A percentile compares a stretch with the other conserved stretches of the same genome.
These are phyloP conservation scores for Tetragnatha versicolor DNA, from an alignment of 1,140 invertebrate species.

Conservation along the genomic window DNA sequence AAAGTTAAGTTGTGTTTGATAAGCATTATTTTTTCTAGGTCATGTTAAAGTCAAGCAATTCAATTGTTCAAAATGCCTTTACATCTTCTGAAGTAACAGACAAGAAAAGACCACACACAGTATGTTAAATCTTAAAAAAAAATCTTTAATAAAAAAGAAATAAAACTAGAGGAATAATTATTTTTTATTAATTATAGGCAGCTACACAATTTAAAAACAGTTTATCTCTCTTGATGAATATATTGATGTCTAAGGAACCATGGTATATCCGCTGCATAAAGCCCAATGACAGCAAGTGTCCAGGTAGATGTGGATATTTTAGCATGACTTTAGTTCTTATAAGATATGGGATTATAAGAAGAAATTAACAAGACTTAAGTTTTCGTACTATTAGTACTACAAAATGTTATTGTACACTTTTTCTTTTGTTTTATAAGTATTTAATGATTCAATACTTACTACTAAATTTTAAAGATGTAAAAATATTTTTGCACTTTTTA, in stretches of 20 bases:
- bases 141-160: neutral
- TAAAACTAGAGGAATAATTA: neutral
- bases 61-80: slow-evolving; percentile 73
- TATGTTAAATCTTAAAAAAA: slow-evolving; percentile 56
- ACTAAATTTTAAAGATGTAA: too few relatives aligned
- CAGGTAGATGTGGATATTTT: slow-evolving; percentile 65
- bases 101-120: slow-evolving; percentile 84
- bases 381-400: neutral
- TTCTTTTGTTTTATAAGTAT: too few relatives aligned
- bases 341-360: too few relatives aligned
- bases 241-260: slow-evolving; percentile 85
- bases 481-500: too few relatives aligned
- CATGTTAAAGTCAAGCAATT: slow-evolving; percentile 78
- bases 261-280: slow-evolving; percentile 94
- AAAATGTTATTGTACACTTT: too few relatives aligned
- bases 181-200: slow-evolving; percentile 66
- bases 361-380: neutral
- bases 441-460: too few relatives aligned
- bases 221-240: slow-evolving; percentile 82
- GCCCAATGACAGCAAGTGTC: slow-evolving; percentile 79
- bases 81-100: slow-evolving; percentile 73
- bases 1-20: too few relatives aligned
- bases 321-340: too few relatives aligned
- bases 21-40: slow-evolving; percentile 62
- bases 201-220: slow-evolving; percentile 89